phyloP scores from a whole-genome alignment of 2,113 vertebrate genomes.

The Cebidichthys violaceus region DNA sequence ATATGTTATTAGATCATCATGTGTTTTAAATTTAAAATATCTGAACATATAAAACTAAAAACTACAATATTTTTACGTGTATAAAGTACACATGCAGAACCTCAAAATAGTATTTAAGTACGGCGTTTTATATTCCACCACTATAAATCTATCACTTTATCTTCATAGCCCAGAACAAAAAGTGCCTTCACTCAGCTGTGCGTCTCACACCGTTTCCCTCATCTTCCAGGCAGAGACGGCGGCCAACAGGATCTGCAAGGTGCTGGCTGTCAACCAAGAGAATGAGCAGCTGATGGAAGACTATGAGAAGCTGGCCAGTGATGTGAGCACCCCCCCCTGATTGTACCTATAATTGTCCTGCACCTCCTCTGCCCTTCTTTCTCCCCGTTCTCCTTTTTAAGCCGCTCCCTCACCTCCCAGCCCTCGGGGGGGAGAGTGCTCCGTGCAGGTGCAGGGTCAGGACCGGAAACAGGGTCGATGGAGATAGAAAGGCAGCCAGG shows the following conservation, averaged over 20 bases:
- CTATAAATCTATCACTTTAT: not conserved
- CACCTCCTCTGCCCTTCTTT: constrained; percentile 16
- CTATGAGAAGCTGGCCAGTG: constrained; percentile 98
- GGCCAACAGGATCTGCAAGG: constrained; percentile 99
- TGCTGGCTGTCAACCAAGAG: constrained; percentile 99
- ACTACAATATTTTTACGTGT: not conserved
- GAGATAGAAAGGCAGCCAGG: constrained; percentile 16
- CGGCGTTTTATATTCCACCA: not conserved
- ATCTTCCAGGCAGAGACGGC: constrained; percentile 94
- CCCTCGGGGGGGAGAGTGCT: constrained; percentile 60
- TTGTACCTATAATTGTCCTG: constrained; percentile 41
- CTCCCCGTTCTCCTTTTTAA: not conserved
- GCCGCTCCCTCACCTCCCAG: not conserved
- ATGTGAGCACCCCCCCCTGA: constrained; percentile 88
- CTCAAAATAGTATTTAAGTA: not conserved
- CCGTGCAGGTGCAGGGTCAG: constrained; percentile 30
- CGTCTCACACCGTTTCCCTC: constrained; percentile 62
- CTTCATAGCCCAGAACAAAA: not conserved
- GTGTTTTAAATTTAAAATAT: not conserved
- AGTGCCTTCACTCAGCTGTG: not conserved
- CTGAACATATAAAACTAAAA: not conserved
- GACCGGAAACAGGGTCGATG: not conserved
- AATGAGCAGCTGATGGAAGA: constrained; percentile 99
- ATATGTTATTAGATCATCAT: not conserved
- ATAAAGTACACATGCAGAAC: not conserved